These are phyloP conservation scores for Athrips mouffetella DNA, from an alignment of 2,888 invertebrate genomes.

Conservation along the genomic window DNA sequence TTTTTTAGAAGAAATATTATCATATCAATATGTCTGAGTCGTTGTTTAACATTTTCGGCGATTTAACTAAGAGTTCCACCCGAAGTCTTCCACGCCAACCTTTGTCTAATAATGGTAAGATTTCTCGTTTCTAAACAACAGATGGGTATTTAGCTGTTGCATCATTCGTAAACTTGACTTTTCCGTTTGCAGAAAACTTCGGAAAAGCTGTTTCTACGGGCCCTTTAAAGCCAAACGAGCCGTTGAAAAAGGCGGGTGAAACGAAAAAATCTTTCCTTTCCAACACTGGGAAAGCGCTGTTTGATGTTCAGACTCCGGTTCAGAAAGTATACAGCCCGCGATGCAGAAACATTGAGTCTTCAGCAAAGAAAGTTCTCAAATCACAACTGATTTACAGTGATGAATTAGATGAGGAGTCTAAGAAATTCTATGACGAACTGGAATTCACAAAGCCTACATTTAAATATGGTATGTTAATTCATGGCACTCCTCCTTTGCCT, in stretches of 20 bases:
- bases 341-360: conserved; percentile 48
- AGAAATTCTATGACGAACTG: conserved; percentile 42
- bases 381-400: conserved; percentile 54
- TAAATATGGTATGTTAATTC: conserved; percentile 48
- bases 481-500: no score
- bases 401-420: conserved; percentile 33
- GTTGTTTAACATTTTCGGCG: conserved; percentile 62
- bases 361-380: background rate
- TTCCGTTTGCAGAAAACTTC: conserved; percentile 52
- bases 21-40: conserved; percentile 50
- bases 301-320: conserved; percentile 48
- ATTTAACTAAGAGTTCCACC: conserved; percentile 45
- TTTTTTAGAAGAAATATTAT: background rate
- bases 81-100: conserved; percentile 64
- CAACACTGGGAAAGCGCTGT: conserved; percentile 57
- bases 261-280: conserved; percentile 60
- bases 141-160: no score
- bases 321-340: conserved; percentile 55
- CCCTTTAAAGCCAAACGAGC: conserved; percentile 59
- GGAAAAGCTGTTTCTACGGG: conserved; percentile 54
- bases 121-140: no score
- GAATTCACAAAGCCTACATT: conserved; percentile 56
- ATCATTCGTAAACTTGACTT: background rate
- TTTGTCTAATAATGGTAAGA: conserved; percentile 54
- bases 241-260: conserved; percentile 51